Percentiles rank a stretch among this genome's conserved stretches.
These are phyloP conservation scores for Scaptomyza tumidula DNA, from an alignment of 2,888 invertebrate species.

Conservation along the genomic window DNA sequence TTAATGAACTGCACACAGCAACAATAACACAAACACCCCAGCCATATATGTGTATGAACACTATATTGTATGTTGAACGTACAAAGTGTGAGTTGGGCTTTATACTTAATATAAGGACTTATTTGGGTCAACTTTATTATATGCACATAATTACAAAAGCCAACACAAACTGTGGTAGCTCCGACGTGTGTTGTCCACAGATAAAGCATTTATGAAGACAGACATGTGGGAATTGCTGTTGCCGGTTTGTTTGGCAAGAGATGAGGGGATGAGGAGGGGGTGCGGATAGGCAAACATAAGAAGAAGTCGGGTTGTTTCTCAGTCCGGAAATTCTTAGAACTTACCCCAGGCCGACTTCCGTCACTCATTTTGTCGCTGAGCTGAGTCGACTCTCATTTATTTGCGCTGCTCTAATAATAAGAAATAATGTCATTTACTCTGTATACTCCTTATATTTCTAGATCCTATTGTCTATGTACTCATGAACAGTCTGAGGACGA, in stretches of 20 bases:
- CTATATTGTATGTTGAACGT: neutral
- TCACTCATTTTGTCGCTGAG: slow-evolving; percentile 15
- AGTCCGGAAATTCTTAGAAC: slow-evolving; percentile 24
- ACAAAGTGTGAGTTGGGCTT: slow-evolving; percentile 21
- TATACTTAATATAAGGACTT: slow-evolving; percentile 22
- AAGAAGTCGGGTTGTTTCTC: slow-evolving; percentile 22
- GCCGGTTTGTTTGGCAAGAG: slow-evolving; percentile 15
- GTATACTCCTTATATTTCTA: slow-evolving; percentile 19
- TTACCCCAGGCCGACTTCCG: slow-evolving; percentile 36
- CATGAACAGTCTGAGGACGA: neutral
- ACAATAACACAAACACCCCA: slow-evolving; percentile 31
- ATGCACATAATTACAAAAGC: slow-evolving; percentile 76
- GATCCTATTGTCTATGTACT: slow-evolving; percentile 52
- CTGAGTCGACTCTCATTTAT: slow-evolving; percentile 62
- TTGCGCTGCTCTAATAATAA: slow-evolving; percentile 75
- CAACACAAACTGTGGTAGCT: slow-evolving; percentile 58
- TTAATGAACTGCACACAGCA: slow-evolving; percentile 68
- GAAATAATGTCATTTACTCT: slow-evolving; percentile 71
- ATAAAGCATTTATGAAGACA: slow-evolving; percentile 77
- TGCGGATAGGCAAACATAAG: slow-evolving; percentile 20
- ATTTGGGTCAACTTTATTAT: slow-evolving; percentile 78
- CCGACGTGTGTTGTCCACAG: slow-evolving; percentile 59
- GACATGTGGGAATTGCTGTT: slow-evolving; percentile 69
- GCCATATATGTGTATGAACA: neutral
- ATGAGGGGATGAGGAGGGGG: neutral